Base-by-base conservation (phyloP, 2,797 vertebrate genomes). In the Oreonectes daqikongensis region DNA sequence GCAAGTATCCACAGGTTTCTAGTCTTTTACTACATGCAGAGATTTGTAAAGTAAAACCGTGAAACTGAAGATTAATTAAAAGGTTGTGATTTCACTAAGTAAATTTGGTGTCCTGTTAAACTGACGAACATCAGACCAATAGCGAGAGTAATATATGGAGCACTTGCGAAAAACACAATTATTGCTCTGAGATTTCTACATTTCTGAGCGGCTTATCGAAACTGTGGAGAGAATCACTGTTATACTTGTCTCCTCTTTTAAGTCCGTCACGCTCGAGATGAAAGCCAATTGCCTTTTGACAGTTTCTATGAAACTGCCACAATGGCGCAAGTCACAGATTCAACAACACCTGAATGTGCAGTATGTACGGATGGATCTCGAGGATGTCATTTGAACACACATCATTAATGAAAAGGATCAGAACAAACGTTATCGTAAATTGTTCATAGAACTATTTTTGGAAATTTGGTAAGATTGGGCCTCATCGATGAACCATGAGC, bases 281-380 rank as follows among this genome's bases (percentile, higher is more conserved):
- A 77, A 79, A 59, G 82, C 66, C 35, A 90, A 88, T 88, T 85
- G 91, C 92, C 92, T 93, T 94, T 94, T 93, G 92, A 93, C 87
- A 80, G 72, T 70, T 86, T 85, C 89, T 88, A 90, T 77, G 79
- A 87, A 91, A 85, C 86, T 73, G 89, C 88, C 90, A 91, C 89
- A 78, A 87, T 91, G 90, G 92, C 91, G 90, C 84, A 90, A 90
- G 89, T 90, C 77, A 79, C 79, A 42, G 92, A 88, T 90, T 92
- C 89, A 91, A 80, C 20, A 84, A 86, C 90, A 93, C 84, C 89
- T 91, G 90, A 93, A 94, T 92, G 90, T 4, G 17, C 14, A 1
- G 9, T 40, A 50, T 18, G 10, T 50, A n/a, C 12, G 2, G n/a
- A 50, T 0, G 2, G 3, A n/a, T n/a, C 10, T 7, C 61, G 4